A percentile compares a stretch with the other conserved stretches of the same genome.
Evolutionary conservation across 2,888 invertebrate species (phyloP).

Genomic region (Lasioglossum lativentre): DNA sequence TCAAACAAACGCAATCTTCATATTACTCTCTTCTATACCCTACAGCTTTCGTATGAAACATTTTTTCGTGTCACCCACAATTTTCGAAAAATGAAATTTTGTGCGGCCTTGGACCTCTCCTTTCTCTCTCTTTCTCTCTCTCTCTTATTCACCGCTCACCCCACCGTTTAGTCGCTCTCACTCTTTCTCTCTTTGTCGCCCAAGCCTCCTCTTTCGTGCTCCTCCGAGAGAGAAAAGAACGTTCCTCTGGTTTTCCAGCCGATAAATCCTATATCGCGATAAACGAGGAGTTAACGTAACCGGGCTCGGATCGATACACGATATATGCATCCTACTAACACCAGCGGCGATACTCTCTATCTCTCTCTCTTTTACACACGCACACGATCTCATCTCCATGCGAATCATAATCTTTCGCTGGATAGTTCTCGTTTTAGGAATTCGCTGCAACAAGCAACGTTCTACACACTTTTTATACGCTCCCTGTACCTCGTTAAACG

Average conservation of each 20-base stretch:
- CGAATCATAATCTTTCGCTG: neutral
- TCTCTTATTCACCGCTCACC: too few relatives aligned
- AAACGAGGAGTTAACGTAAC: conserved; percentile 60
- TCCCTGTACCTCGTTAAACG: conserved; percentile 8
- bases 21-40: too few relatives aligned
- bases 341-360: conserved; percentile 22
- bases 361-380: conserved; percentile 7
- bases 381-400: neutral
- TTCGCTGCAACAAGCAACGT: conserved; percentile 22
- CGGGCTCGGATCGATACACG: conserved; percentile 61
- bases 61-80: too few relatives aligned
- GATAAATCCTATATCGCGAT: conserved; percentile 56
- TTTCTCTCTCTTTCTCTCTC: too few relatives aligned
- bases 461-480: neutral
- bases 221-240: conserved; percentile 5
- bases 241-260: conserved; percentile 9
- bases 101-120: too few relatives aligned
- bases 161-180: neutral
- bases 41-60: too few relatives aligned
- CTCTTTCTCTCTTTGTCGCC: too few relatives aligned
- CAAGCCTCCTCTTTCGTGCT: neutral
- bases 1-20: too few relatives aligned
- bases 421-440: conserved; percentile 53
- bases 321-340: conserved; percentile 35
- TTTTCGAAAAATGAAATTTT: too few relatives aligned